Evolutionary conservation across 2,888 invertebrate species (phyloP), one percentile per base, ranked within the genome.

Genomic region (Chrysomela aeneicollis): DNA sequence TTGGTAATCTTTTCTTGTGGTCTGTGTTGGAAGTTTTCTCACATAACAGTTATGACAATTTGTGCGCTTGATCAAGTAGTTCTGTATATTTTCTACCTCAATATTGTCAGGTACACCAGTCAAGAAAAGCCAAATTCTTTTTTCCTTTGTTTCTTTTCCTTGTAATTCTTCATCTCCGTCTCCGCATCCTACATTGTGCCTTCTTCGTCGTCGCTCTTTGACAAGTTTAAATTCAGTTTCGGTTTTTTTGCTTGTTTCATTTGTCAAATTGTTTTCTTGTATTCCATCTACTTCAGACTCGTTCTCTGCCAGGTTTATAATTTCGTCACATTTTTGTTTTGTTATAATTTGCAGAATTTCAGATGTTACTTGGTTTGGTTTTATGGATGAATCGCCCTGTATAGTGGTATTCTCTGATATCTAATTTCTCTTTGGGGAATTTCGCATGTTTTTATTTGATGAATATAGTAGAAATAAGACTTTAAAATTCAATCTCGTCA

Each of bases 281-380:
- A 17, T 6, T 10, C 42, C 42, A 42, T 42, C 42, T 42, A 18
- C 49, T 50, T 50, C 19, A 50, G 49, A 19, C 19, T 50, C 21
- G 49, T 50, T 50, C 18, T 32, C 35, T 19, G 42, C 21, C 1
- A 49, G 32, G 49, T 59, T 59, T n/a, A 59, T 50, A 17, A 59
- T 46, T 59, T 59, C 59, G n/a, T 59, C 32, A 10, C 35, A 35
- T 30, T 59, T 59, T 59, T 59, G 18, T 49, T 59, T 49, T 32
- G 59, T 59, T 49, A 26, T 46, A 4, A 58, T 47, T 47, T 58
- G 46, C 47, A 58, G 46, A 47, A 58, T 58, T 58, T 58, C 58
- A 15, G 47, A 9, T 22, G 58, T 8, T 26, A 58, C 58, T 10
- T 58, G 46, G 26, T 47, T 57, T 9, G n/a, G 22, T 46, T 42